Conservation (phyloP, 2,888 invertebrate species). For the Diarsia mendica region DNA sequence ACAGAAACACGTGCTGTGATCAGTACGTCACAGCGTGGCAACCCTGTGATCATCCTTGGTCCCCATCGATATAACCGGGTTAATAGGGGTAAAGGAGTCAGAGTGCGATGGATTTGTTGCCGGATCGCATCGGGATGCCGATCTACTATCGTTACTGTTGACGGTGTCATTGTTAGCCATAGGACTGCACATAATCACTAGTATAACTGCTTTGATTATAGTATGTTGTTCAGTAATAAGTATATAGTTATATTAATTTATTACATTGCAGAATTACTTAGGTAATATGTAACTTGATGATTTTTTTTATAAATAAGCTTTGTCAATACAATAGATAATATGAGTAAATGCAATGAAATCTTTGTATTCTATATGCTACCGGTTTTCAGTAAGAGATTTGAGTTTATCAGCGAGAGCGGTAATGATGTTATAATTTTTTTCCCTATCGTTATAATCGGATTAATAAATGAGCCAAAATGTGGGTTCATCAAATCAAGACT, state of each 20-base stretch:
- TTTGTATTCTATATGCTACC: not conserved
- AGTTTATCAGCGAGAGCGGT: not conserved
- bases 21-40: slow-evolving; percentile 40
- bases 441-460: not conserved
- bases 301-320: not conserved
- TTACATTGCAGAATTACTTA: not conserved
- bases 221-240: not conserved
- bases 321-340: not conserved
- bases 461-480: too few relatives aligned
- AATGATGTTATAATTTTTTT: not conserved
- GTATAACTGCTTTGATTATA: not conserved
- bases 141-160: slow-evolving; percentile 45
- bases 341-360: not conserved
- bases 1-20: slow-evolving; percentile 41
- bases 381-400: not conserved
- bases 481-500: too few relatives aligned
- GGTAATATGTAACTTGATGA: not conserved
- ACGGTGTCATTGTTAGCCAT: slow-evolving; percentile 31
- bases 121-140: slow-evolving; percentile 35
- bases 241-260: not conserved
- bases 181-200: slow-evolving; percentile 42
- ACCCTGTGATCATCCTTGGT: slow-evolving; percentile 34
- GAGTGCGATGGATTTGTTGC: slow-evolving; percentile 63
- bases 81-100: slow-evolving; percentile 43
- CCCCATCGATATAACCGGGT: slow-evolving; percentile 37